Base-by-base conservation (phyloP, 2,113 vertebrate genomes). In the Etia nguti region DNA sequence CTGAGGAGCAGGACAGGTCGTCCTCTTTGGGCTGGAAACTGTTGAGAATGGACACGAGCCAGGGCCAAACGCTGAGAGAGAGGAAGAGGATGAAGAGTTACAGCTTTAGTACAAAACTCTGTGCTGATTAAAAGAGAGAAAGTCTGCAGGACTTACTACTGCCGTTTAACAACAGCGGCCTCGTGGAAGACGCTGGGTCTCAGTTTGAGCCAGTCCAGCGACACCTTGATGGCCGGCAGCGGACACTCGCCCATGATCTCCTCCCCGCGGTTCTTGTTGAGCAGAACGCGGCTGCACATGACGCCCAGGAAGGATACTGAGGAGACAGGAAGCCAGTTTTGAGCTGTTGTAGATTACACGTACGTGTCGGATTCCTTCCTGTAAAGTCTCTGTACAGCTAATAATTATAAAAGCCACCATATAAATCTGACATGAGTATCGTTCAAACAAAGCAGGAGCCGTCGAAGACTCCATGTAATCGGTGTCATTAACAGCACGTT, bases 191-290 rank as follows among this genome's bases (percentile, higher is more conserved):
- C 94, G 81, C 96, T 97, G 85, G 98, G 97, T 80, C 97, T 96
- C 88, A 99, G 97, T 52, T 96, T 97, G 90, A 99, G 96, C 99
- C 99, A 99, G 92, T 99, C 99, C 96, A 99, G 96, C 6, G 98
- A 99, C 82, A 99, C 97, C 93, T 99, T 99, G 94, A 99, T 97
- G 82, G 99, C 99, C 50, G 99, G 99, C 70, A 99, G 97, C 22
- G 98, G 98, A 88, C 98, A 98, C 22, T 98, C 96, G 68, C 96
- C 97, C 93, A 96, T 96, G 79, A 97, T 96, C 86, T 98, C 98
- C 93, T 98, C 98, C 46, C 97, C 98, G 5, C 96, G 96, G 94
- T 96, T 97, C 89, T 97, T 97, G 16, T 97, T 98, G 90, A 98
- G 97, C 90, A 98, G 96, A 81, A 97, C 97, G 43, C 98, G 97